Evolutionary conservation across 2,113 vertebrate genomes (phyloP).

Genomic region (Esox niger): DNA sequence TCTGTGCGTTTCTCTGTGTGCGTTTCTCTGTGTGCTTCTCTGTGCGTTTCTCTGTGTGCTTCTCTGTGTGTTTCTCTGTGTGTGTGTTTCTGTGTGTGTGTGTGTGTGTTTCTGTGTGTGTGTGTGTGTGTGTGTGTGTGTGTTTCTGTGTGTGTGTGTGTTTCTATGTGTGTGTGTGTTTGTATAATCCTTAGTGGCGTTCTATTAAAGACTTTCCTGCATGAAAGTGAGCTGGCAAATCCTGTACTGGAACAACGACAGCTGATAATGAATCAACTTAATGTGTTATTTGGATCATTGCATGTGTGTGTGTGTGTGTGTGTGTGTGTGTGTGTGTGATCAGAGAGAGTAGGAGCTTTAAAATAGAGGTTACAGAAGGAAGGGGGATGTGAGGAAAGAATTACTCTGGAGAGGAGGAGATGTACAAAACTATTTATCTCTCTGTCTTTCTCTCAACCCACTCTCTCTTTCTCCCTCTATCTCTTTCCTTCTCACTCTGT

Average conservation of each 20-base stretch:
- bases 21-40: neutral
- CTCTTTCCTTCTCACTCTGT: neutral
- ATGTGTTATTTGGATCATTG: neutral
- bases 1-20: neutral
- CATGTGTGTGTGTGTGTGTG: neutral
- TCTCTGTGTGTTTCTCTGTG: neutral
- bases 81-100: neutral
- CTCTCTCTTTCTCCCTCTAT: constrained; percentile 24
- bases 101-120: neutral
- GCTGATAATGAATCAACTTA: neutral
- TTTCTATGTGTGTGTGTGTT: neutral
- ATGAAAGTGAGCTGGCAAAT: neutral
- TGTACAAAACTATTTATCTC: constrained; percentile 72
- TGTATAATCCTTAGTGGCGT: neutral
- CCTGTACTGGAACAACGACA: neutral
- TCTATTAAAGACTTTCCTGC: neutral
- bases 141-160: neutral
- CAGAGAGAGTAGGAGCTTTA: constrained; percentile 16
- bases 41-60: neutral
- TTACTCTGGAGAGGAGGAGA: constrained; percentile 68
- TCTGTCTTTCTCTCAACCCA: constrained; percentile 17
- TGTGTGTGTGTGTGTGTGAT: neutral
- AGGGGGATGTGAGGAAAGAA: constrained; percentile 55
- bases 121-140: neutral
- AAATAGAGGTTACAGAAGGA: constrained; percentile 51